Evolutionary conservation across 2,113 vertebrate genomes (phyloP).

Genomic region (Chaenogobius annularis): DNA sequence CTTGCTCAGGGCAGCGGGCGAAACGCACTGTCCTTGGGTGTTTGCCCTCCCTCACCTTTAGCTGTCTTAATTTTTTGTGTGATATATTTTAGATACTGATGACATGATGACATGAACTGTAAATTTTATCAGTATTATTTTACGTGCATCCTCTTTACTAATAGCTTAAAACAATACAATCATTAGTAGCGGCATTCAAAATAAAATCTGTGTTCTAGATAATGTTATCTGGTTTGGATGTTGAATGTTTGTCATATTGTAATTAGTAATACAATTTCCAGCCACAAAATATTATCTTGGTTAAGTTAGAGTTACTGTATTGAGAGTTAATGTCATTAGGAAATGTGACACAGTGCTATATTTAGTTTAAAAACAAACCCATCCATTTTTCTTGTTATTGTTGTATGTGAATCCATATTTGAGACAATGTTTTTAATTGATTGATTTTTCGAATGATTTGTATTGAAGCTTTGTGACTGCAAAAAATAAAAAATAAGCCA

Average conservation of each 20-base stretch:
- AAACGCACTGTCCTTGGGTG: slow-evolving; percentile 70
- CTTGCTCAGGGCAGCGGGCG: slow-evolving; percentile 66
- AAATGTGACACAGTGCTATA: neutral
- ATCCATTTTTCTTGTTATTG: neutral
- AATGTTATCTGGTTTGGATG: neutral
- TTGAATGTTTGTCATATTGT: neutral
- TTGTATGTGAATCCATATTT: too few species aligned
- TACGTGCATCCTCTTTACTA: too few species aligned
- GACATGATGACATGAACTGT: neutral
- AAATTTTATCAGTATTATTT: too few species aligned
- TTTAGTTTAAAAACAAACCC: neutral
- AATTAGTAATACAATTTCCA: neutral
- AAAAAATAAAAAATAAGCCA: too few species aligned
- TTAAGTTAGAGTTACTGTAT: neutral
- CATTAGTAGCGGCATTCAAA: neutral
- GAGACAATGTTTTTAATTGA: too few species aligned
- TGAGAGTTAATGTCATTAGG: too few species aligned
- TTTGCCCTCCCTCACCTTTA: slow-evolving; percentile 57
- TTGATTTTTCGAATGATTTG: too few species aligned
- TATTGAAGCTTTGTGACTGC: too few species aligned
- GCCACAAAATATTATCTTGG: neutral
- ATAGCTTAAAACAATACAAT: too few species aligned
- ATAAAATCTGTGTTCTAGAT: neutral
- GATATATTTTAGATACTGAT: slow-evolving; percentile 14
- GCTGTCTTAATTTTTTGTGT: slow-evolving; percentile 37